Base-by-base conservation (phyloP, 1,140 invertebrate species). In the Trypoxylus dichotomus region DNA sequence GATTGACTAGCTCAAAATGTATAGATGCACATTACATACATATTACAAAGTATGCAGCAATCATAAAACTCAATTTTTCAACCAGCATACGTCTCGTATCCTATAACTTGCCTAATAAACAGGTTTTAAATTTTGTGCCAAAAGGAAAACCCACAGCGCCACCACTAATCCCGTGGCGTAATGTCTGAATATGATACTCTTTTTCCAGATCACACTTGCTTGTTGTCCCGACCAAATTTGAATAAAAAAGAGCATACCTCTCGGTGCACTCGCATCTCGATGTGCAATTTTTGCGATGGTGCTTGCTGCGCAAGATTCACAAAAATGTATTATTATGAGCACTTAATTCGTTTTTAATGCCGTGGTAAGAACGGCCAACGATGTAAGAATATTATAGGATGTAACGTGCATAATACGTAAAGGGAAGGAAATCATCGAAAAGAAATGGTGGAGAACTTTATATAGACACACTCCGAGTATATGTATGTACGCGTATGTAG, bases 301-400 rank as follows among this genome's bases (percentile, higher is more conserved):
- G 60, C 60, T 68, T 25, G 19, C 11, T 15, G 60, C 10, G 27
- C 60, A 68, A 68, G 60, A 68, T 24, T 27, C 24, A 68, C 24
- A 68, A 68, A 68, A 68, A 68, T 68, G 27, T 68, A 29, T 68
- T 68, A 68, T 68, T 68, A 68, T 24, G 27, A 24, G 24, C 24
- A 68, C 60, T 68, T 68, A 68, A 68, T 68, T 68, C 27, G 60
- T 68, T 68, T 68, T 68, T 68, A 68, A 68, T 68, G 60, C 27
- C 24, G 60, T 29, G 60, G 60, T 68, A 68, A 68, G 19, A 68
- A 68, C 60, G 21, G 21, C 47, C 27, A 68, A 29, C 60, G 60
- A 24, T 15, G 24, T 68, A 68, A 27, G 60, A 68, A 68, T 68
- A 68, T 68, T 68, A 68, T 29, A 68, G 60, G 21, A 29, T 29